Evolutionary conservation across 2,888 invertebrate genomes (phyloP).

Genomic region (Unio delphinus): DNA sequence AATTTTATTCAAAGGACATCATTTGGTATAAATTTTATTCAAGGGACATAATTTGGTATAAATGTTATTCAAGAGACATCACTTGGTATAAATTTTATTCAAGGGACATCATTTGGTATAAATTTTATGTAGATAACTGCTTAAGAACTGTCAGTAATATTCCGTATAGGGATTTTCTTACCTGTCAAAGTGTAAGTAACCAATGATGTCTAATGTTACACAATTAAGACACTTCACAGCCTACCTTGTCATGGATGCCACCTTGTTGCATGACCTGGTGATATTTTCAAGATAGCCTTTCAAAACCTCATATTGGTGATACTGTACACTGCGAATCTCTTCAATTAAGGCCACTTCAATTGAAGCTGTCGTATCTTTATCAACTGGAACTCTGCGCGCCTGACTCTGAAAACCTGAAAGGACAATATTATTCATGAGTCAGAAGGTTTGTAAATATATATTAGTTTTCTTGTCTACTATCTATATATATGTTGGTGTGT

Average conservation of each 20-base stretch:
- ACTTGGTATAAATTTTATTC: too few relatives aligned
- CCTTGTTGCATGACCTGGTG: constrained; percentile 45
- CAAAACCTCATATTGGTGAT: constrained; percentile 58
- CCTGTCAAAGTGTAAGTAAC: not conserved
- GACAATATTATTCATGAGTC: too few relatives aligned
- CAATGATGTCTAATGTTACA: not conserved
- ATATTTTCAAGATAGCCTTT: constrained; percentile 51
- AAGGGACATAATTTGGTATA: too few relatives aligned
- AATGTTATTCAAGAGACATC: too few relatives aligned
- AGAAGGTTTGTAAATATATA: too few relatives aligned
- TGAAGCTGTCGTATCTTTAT: constrained; percentile 69
- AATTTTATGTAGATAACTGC: too few relatives aligned
- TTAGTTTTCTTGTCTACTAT: too few relatives aligned
- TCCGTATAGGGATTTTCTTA: not conserved
- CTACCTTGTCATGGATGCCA: constrained; percentile 61
- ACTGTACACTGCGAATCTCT: constrained; percentile 51
- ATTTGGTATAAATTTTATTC: too few relatives aligned
- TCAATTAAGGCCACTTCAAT: constrained; percentile 62
- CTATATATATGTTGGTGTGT: too few relatives aligned
- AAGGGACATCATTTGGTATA: too few relatives aligned
- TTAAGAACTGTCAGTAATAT: too few relatives aligned
- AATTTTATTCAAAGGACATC: too few relatives aligned
- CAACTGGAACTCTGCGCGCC: constrained; percentile 72
- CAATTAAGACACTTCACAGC: not conserved
- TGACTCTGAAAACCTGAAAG: constrained; percentile 75